Evolutionary conservation across 2,888 invertebrate species (phyloP), one percentile per base, ranked within the genome.

Genomic region (Nymphalis urticae): DNA sequence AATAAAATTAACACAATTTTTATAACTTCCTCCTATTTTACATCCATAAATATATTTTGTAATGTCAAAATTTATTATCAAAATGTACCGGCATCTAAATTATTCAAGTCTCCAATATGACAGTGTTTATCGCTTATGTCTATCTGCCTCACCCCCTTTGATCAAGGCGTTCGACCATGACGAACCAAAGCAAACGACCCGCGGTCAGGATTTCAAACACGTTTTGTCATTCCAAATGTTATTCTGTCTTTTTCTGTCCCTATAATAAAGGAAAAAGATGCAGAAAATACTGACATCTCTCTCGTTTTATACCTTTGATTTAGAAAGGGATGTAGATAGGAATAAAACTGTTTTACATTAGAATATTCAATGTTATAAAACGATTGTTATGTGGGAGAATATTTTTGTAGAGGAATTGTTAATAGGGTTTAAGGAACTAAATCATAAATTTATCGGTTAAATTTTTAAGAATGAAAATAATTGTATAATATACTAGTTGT

Each of bases 141-240:
- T 80, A 77, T 73, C 82, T 81, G 82, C 83, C 66, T 71, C 62
- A 70, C 69, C 72, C 71, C 86, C 87, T 83, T 82, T 80, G 73
- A 75, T 74, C 75, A 74, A 85, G 85, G 89, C 87, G 90, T 87
- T 77, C 81, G 80, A 88, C 87, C 90, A 81, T 89, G 84, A 80
- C 88, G 80, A 82, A 89, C 85, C 84, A 85, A 85, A 85, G 85
- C 83, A 88, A 89, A 88, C 85, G 82, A 81, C 89, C 83, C 80
- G 83, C 80, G 86, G 88, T 85, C 71, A 85, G 81, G 84, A 86
- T 87, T 87, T 86, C 75, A 85, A 87, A 86, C 86, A 73, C 77
- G 84, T 86, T 83, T 76, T 59, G 48, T 50, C 32, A 56, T 56
- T 58, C 42, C 36, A 42, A 42, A 58, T 36, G 42, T 42, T 64